Base-by-base conservation (phyloP, 2,797 vertebrate genomes). In the Linurgus olivaceus region DNA sequence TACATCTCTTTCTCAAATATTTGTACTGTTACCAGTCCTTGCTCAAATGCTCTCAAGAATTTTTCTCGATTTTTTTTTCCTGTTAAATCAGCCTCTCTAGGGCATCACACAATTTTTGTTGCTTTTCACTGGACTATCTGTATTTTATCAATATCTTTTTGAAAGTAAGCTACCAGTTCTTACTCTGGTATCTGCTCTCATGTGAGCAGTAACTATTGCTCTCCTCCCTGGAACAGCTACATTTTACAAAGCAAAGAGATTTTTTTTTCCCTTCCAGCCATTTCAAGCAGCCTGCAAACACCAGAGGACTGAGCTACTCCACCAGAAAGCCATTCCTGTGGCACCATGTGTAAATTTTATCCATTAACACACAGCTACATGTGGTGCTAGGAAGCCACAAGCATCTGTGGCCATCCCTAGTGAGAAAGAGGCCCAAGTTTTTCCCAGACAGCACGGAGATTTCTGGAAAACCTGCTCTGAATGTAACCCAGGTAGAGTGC, bases 261-360 rank as follows among this genome's bases (percentile, higher is more conserved):
- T 9, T 42, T 55, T 57, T 66, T 66, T 66, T 40, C 28, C 28
- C 47, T 90, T 75, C 17, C 15, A 48, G 35, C 29, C 16, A 16
- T 42, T 74, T 93, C 74, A 70, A 79, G 26, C 24, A 92, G 12
- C n/a, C 68, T 89, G n/a, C 44, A 80, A 83, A 77, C 29, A 47
- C 13, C 44, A 52, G 50, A 63, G 24, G 35, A 28, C 50, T 19
- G 62, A 91, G 33, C 14, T 80, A 7, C 42, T 83, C 29, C 16
- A 3, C 14, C 72, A 33, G 50, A 80, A 74, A 77, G 2, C 17
- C 70, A 16, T 83, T 71, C 45, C 42, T 0, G 0, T 33, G 42
- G 13, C 47, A 35, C 26, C 4, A 44, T 14, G 24, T 33, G 13
- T 13, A 45, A 31, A 8, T 44, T 67, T 87, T 70, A 38, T 25